These are phyloP conservation scores for Indicator indicator DNA, from an alignment of 2,113 vertebrate genomes.

Conservation along the genomic window DNA sequence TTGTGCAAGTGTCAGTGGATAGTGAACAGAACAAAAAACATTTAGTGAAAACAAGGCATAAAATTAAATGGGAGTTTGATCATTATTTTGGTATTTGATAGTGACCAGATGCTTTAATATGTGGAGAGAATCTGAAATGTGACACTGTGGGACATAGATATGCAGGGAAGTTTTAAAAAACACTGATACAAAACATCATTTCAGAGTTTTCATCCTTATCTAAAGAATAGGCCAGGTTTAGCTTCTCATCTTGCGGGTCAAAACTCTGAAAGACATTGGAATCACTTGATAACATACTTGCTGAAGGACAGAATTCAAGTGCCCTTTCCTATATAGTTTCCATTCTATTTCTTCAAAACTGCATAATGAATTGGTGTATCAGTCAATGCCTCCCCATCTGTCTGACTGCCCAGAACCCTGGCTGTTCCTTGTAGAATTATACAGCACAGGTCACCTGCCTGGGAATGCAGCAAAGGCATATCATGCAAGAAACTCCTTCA, in stretches of 20 bases:
- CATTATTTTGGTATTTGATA: background rate
- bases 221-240: background rate
- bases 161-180: background rate
- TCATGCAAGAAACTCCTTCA: background rate
- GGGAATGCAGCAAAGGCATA: background rate
- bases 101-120: background rate
- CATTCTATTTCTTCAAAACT: background rate
- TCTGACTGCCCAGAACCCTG: background rate
- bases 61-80: background rate
- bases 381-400: background rate
- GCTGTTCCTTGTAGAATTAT: background rate
- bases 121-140: background rate
- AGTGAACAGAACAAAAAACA: background rate
- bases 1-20: background rate
- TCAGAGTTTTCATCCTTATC: background rate
- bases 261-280: background rate
- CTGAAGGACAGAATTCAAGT: background rate
- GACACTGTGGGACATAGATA: fast-evolving
- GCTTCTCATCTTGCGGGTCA: background rate
- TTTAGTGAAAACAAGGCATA: background rate
- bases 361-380: background rate
- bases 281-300: background rate
- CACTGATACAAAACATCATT: background rate
- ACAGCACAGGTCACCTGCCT: background rate
- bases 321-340: background rate